A percentile compares a stretch with the other conserved stretches of the same genome.
These are phyloP conservation scores for Halcyon senegalensis DNA, from an alignment of 2,113 vertebrate species.

Conservation along the genomic window DNA sequence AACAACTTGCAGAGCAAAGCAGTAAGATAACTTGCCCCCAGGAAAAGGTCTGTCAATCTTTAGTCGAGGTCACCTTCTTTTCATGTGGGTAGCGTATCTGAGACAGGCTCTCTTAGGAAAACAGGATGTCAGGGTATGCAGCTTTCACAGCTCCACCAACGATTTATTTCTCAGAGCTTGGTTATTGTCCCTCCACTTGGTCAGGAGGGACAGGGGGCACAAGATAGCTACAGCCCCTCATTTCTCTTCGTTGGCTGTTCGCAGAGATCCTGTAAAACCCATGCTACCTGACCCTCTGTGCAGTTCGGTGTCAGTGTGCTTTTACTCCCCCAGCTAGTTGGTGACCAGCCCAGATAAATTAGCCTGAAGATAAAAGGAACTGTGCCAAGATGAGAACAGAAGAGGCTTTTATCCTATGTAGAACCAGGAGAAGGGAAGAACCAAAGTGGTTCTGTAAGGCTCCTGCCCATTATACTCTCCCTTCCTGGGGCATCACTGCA, in stretches of 20 bases:
- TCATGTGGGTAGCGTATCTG: neutral
- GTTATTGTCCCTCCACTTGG: neutral
- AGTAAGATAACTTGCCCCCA: neutral
- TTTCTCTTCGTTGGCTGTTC: neutral
- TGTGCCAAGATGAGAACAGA: neutral
- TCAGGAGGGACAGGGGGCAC: neutral
- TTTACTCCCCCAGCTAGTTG: neutral
- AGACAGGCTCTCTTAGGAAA: neutral
- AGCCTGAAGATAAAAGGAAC: neutral
- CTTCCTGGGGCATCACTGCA: neutral
- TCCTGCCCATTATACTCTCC: neutral
- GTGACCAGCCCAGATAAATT: neutral
- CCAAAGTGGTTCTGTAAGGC: neutral
- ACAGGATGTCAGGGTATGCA: neutral
- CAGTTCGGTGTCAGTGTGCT: neutral
- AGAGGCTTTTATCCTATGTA: neutral
- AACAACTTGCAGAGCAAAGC: neutral
- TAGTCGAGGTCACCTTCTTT: neutral
- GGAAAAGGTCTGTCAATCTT: neutral
- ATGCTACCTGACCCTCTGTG: neutral
- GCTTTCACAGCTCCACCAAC: neutral
- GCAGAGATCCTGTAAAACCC: neutral
- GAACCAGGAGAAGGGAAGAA: neutral
- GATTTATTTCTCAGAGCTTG: neutral
- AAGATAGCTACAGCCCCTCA: neutral